Evolutionary conservation across 2,797 vertebrate genomes (phyloP).

Genomic region (Monodelphis domestica): DNA sequence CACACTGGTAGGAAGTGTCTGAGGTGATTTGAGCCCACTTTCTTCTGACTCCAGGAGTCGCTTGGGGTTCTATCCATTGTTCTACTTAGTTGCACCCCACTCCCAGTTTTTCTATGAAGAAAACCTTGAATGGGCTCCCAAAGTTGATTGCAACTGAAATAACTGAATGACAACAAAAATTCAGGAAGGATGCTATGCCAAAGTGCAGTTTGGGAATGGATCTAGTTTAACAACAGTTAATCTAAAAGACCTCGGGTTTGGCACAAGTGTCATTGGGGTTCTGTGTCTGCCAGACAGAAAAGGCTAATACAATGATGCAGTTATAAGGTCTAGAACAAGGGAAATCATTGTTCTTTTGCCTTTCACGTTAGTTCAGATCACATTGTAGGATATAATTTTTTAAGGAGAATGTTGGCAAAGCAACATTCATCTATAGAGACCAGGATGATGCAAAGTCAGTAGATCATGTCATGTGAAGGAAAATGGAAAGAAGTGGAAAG

Average conservation of each 20-base stretch:
- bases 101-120: too few species aligned
- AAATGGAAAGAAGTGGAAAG: not conserved
- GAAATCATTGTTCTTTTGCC: not conserved
- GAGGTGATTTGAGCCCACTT: too few species aligned
- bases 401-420: constrained; percentile 6
- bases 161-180: too few species aligned
- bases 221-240: not conserved
- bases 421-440: not conserved
- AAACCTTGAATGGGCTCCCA: too few species aligned
- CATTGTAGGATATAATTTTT: not conserved
- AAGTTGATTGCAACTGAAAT: too few species aligned
- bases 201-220: not conserved
- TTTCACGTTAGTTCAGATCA: not conserved
- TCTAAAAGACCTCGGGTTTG: not conserved
- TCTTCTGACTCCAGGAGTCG: too few species aligned
- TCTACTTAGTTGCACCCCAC: too few species aligned
- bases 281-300: not conserved
- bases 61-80: too few species aligned
- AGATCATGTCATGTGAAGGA: constrained; percentile 4
- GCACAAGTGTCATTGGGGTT: not conserved
- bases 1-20: too few species aligned
- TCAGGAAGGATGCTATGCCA: too few species aligned
- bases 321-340: not conserved
- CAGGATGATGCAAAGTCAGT: constrained; percentile 13
- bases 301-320: not conserved